Percentiles rank a stretch among this genome's conserved stretches.
Evolutionary conservation across 2,797 vertebrate species (phyloP).

Genomic region (Orientallactaga sibirica): DNA sequence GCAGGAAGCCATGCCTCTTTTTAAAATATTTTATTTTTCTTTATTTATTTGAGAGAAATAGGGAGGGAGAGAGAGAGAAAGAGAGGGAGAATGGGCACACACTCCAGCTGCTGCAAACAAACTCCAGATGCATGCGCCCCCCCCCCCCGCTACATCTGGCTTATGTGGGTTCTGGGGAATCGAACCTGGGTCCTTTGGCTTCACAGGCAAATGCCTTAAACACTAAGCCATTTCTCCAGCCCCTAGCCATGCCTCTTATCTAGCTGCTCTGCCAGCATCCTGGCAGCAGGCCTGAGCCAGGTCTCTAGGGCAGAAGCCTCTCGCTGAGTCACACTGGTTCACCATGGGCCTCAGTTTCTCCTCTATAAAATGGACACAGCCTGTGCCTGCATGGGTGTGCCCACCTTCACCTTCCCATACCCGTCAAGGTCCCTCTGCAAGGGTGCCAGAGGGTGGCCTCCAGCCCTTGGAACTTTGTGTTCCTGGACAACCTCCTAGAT

Average conservation of each 20-base stretch:
- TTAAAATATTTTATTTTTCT: too few relatives aligned
- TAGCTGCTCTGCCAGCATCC: background rate
- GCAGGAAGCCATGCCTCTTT: background rate
- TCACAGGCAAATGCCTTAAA: too few relatives aligned
- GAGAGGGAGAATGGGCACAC: too few relatives aligned
- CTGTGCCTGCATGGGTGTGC: background rate
- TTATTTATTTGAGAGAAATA: too few relatives aligned
- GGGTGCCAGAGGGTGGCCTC: too few relatives aligned
- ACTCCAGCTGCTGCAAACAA: too few relatives aligned
- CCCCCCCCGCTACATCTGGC: too few relatives aligned
- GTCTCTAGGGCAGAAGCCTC: background rate
- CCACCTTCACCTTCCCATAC: background rate
- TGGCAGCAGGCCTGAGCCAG: background rate
- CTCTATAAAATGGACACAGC: background rate
- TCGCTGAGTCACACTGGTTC: background rate
- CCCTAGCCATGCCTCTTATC: background rate
- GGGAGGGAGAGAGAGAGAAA: too few relatives aligned
- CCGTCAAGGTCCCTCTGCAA: background rate
- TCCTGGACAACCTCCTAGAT: constrained; percentile 36
- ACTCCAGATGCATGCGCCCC: too few relatives aligned
- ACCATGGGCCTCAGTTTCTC: background rate
- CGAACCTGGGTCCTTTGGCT: too few relatives aligned
- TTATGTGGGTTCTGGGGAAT: too few relatives aligned
- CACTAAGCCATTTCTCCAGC: too few relatives aligned
- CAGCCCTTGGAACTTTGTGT: constrained; percentile 7